Conservation (phyloP, 2,797 vertebrate genomes). For the Octomys mimax region DNA sequence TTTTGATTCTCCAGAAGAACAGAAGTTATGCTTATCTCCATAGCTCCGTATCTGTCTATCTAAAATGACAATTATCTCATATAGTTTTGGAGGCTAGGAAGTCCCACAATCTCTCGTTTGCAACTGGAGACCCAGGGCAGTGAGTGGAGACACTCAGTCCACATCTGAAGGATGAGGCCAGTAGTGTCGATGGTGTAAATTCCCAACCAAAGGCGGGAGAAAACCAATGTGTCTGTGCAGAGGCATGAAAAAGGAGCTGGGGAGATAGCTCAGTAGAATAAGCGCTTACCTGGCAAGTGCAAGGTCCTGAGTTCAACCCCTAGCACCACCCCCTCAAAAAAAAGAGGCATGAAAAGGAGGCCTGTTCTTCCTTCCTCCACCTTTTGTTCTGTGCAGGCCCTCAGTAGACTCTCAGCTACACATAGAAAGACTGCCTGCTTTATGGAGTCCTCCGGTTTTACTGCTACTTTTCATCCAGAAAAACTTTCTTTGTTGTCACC, state of each 20-base stretch:
- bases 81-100: slow-evolving; percentile 74
- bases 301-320: too few species aligned
- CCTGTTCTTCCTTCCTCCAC: neutral
- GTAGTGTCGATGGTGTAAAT: neutral
- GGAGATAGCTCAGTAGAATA: too few species aligned
- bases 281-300: too few species aligned
- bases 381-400: neutral
- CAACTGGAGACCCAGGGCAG: neutral
- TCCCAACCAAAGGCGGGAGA: neutral
- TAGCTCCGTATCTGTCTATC: neutral
- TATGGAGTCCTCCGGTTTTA: too few species aligned
- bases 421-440: neutral
- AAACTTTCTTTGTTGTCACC: neutral
- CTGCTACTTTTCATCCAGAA: neutral
- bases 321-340: too few species aligned
- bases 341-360: neutral
- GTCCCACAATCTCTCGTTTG: neutral
- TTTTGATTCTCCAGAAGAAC: neutral
- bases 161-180: neutral
- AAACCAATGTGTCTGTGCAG: neutral
- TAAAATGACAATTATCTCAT: neutral
- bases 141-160: neutral
- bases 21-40: neutral
- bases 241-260: too few species aligned
- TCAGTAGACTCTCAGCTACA: neutral